Base-by-base conservation (phyloP, 2,113 vertebrate species). In the Sturnira hondurensis region DNA sequence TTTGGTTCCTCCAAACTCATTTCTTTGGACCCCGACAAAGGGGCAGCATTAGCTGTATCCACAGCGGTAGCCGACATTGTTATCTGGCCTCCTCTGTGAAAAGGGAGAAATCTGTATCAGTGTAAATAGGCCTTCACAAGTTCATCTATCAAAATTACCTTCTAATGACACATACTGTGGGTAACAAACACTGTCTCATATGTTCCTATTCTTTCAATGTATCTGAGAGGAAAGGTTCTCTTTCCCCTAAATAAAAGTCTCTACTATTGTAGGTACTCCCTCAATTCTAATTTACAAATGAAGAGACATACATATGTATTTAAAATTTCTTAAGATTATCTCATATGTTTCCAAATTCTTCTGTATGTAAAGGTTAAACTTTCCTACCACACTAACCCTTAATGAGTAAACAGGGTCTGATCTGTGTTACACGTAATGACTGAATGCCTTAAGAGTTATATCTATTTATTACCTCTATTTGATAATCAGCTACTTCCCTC, bases 1-100 rank as follows among this genome's bases (percentile, higher is more conserved):
- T 99, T 99, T 54, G 99, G 99, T 38, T 99, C 99, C 96, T 99
- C 99, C 93, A 99, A 98, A 88, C 98, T 99, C 93, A 99, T 98
- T 17, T 99, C 98, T 41, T 98, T 99, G 31, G 99, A 96, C 0
- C 98, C 98, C 0, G 98, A 99, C 0, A 97, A 15, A 54, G 98
- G 92, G 12, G 97, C 0, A 7, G 94, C 8, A 2, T 96, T 98
- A 1, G 38, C 24, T 3, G 89, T 78, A 45, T 97, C 90, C 91
- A 96, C 97, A 0, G 81, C 92, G 26, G 97, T 96, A 3, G 98
- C 97, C 0, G 98, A 97, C 98, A 98, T 98, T 43, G 16, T 89
- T 89, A 76, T 4, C 0, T 13, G 26, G 41, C 2, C 0, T n/a
- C 4, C 67, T 93, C 1, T 45, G 19, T 22, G 73, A 54, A 5